Conservation (phyloP, 1,140 invertebrate species). For the Drosophila varians region DNA sequence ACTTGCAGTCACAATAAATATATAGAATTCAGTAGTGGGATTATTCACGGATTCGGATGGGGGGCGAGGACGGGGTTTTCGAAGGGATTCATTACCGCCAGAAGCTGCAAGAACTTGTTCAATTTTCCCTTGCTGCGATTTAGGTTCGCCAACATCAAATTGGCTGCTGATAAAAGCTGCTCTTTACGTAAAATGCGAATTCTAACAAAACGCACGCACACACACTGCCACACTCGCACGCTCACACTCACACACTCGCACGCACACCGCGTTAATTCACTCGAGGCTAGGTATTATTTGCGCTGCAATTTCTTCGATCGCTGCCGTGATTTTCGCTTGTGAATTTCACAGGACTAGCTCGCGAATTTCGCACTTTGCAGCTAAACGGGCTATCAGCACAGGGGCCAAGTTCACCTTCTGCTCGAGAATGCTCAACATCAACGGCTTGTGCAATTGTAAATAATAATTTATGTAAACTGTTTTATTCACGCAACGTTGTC, state of each 20-base stretch:
- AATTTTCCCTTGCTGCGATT: constrained; percentile 79
- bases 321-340: constrained; percentile 54
- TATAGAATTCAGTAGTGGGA: constrained; percentile 39
- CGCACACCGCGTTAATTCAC: constrained; percentile 59
- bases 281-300: constrained; percentile 67
- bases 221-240: constrained; percentile 42
- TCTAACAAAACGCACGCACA: constrained; percentile 58
- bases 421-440: constrained; percentile 56
- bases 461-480: constrained; percentile 73
- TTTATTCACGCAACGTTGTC: constrained; percentile 77
- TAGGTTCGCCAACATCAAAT: constrained; percentile 77
- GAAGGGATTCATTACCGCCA: constrained; percentile 62
- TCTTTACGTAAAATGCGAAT: constrained; percentile 79
- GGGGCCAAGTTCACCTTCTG: constrained; percentile 60
- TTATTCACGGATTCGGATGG: constrained; percentile 30
- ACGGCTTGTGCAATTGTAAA: constrained; percentile 57
- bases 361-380: constrained; percentile 32
- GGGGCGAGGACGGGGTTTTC: constrained; percentile 42
- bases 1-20: constrained; percentile 65
- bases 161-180: constrained; percentile 59
- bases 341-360: constrained; percentile 44
- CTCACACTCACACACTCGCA: constrained; percentile 35
- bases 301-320: constrained; percentile 67
- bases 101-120: constrained; percentile 78
- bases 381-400: constrained; percentile 17